phyloP scores from a whole-genome alignment of 2,888 invertebrate species.

The Allacma fusca region DNA sequence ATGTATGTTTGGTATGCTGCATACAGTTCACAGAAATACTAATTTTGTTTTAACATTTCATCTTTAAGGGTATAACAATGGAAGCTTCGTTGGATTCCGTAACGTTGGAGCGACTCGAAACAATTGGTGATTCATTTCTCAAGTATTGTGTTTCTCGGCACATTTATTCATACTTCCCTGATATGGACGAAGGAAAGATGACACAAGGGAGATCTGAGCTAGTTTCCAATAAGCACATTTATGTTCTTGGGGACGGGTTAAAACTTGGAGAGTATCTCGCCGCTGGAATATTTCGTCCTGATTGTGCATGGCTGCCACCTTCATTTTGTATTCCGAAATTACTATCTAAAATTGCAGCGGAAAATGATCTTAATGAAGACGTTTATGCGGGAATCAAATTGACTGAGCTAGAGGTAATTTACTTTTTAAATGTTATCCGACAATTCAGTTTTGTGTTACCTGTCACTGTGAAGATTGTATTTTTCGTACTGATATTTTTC shows the following conservation, averaged over 20 bases:
- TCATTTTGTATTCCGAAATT: slow-evolving; percentile 68
- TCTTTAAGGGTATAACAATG: slow-evolving; percentile 77
- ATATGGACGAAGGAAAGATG: slow-evolving; percentile 79
- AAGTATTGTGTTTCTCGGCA: slow-evolving; percentile 80
- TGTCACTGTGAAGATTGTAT: neutral
- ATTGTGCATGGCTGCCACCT: slow-evolving; percentile 82
- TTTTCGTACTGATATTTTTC: neutral
- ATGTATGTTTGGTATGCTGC: no score
- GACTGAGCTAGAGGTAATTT: slow-evolving; percentile 25
- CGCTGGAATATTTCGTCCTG: slow-evolving; percentile 71
- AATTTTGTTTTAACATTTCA: no score
- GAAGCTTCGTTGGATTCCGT: slow-evolving; percentile 78
- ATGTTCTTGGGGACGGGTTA: slow-evolving; percentile 72
- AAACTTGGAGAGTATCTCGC: slow-evolving; percentile 51
- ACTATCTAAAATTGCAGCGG: slow-evolving; percentile 18
- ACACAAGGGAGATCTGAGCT: slow-evolving; percentile 76
- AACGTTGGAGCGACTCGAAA: slow-evolving; percentile 83
- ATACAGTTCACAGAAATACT: no score
- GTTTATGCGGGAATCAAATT: neutral
- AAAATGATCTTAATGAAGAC: slow-evolving; percentile 40
- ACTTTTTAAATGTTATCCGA: neutral
- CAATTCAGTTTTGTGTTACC: neutral
- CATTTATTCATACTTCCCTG: slow-evolving; percentile 74
- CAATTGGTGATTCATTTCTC: slow-evolving; percentile 87
- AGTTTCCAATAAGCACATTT: slow-evolving; percentile 86